phyloP scores from a whole-genome alignment of 37 sponge, comb jelly and placozoan genomes.

The Hexactinellida sp. region DNA sequence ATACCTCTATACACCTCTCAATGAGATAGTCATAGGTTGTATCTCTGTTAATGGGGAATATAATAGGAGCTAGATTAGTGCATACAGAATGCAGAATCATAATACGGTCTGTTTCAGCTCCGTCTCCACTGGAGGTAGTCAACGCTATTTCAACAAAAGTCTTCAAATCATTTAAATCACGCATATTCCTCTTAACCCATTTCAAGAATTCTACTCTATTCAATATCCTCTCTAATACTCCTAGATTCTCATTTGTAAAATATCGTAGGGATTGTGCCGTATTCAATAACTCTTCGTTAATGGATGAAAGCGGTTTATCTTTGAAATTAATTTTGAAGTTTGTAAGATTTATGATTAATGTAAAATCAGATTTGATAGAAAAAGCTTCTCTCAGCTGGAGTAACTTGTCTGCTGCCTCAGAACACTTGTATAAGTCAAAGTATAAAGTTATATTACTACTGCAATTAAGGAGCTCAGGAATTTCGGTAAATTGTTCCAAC shows the following conservation, averaged over 20 bases:
- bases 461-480: background rate
- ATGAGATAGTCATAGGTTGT: slow-evolving; percentile 1
- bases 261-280: background rate
- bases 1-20: background rate
- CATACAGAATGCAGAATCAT: background rate
- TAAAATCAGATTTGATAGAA: background rate
- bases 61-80: background rate
- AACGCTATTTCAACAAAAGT: background rate
- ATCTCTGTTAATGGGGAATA: background rate
- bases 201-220: background rate
- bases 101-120: background rate
- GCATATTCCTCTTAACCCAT: background rate
- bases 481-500: background rate
- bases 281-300: background rate
- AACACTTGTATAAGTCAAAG: background rate
- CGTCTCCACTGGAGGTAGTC: background rate
- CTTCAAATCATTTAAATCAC: background rate
- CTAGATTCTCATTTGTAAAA: background rate
- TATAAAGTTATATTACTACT: background rate
- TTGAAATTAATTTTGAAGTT: background rate
- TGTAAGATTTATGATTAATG: background rate
- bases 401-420: background rate
- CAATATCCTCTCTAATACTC: background rate
- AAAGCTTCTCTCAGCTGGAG: background rate
- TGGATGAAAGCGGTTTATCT: background rate